phyloP scores from a whole-genome alignment of 2,113 vertebrate species.

The Pterocles gutturalis region DNA sequence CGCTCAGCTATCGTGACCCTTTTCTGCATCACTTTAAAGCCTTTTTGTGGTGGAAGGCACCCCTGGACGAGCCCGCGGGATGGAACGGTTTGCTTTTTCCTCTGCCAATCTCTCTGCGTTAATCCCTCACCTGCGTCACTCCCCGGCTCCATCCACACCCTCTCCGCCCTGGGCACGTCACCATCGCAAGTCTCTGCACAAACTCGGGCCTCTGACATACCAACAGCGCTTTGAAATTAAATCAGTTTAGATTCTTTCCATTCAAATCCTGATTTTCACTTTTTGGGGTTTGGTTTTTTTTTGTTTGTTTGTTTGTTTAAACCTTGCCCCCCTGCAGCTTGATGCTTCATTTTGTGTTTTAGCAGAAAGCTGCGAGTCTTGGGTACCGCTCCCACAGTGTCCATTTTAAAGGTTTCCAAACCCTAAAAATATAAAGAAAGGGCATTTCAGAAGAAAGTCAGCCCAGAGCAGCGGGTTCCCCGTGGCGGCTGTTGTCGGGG shows the following conservation, averaged over 20 bases:
- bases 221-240: not conserved
- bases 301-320: not conserved
- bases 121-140: not conserved
- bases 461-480: not conserved
- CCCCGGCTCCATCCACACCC: not conserved
- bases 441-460: not conserved
- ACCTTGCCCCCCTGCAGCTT: not conserved
- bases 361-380: not conserved
- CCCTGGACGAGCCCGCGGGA: not conserved
- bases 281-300: fast-evolving
- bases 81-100: not conserved
- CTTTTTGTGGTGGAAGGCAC: not conserved
- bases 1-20: not conserved
- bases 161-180: not conserved
- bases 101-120: not conserved
- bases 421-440: not conserved
- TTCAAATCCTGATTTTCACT: not conserved
- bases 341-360: not conserved
- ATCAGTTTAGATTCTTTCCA: not conserved
- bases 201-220: not conserved
- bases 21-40: not conserved
- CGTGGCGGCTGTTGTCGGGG: fast-evolving
- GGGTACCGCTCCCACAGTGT: fast-evolving
- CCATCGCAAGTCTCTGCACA: not conserved
- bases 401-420: not conserved